Evolutionary conservation across 2,113 vertebrate genomes (phyloP).

Genomic region (Ictalurus punctatus): DNA sequence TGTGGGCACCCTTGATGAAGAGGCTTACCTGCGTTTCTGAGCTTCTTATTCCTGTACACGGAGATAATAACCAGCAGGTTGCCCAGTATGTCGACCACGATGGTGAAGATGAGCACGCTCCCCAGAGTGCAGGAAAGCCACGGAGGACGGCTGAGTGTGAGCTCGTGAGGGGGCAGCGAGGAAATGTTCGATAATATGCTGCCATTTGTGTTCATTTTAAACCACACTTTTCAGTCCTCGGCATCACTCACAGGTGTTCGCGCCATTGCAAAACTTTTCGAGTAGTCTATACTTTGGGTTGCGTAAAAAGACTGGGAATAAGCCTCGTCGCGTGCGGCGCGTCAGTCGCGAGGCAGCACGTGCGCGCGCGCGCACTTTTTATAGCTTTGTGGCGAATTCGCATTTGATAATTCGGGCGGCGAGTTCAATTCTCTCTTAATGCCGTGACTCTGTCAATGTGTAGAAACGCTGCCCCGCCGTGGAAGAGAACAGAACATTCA

Average conservation of each 20-base stretch:
- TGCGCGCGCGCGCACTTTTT: conserved; percentile 53
- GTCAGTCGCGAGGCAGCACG: neutral
- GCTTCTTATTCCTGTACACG: conserved; percentile 90
- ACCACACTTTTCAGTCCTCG: conserved; percentile 54
- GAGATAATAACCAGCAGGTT: conserved; percentile 93
- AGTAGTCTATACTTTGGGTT: neutral
- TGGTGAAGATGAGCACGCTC: conserved; percentile 89
- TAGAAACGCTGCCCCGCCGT: conserved; percentile 62
- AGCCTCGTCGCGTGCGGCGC: neutral
- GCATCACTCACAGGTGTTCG: conserved; percentile 49
- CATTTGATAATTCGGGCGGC: conserved; percentile 62
- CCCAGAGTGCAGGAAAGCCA: conserved; percentile 86
- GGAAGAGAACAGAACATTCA: conserved; percentile 47
- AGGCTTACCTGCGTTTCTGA: conserved; percentile 83
- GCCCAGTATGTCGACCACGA: conserved; percentile 89
- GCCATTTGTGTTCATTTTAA: conserved; percentile 78
- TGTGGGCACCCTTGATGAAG: neutral
- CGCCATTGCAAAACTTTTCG: conserved; percentile 25
- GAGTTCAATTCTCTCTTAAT: conserved; percentile 61
- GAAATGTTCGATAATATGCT: conserved; percentile 79
- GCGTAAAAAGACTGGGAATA: neutral
- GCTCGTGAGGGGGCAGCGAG: conserved; percentile 62
- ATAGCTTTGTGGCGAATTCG: conserved; percentile 67
- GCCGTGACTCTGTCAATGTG: conserved; percentile 54
- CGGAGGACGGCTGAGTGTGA: conserved; percentile 73